Evolutionary conservation across 2,888 invertebrate species (phyloP), one percentile per base, ranked within the genome.

Genomic region (Phortica okadai): DNA sequence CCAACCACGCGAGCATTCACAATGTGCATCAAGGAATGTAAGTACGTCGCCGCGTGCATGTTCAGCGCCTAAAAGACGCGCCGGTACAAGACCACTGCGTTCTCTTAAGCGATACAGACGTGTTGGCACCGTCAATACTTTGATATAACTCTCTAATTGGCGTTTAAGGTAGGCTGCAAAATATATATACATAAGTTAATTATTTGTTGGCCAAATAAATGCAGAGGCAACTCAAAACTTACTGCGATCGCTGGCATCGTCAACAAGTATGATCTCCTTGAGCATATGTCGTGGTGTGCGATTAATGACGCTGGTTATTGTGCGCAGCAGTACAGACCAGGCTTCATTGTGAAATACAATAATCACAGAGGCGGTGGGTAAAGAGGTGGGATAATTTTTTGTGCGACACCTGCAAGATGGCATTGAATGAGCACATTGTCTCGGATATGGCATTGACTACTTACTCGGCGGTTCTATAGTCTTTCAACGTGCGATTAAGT

Each of bases 311-410:
- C 98, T 98, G 93, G 97, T 97, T 42, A 99, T 95, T 0, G 99
- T 99, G 75, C 99, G 93, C 85, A 99, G 92, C 11, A 99, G 93
- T 0, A 99, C 99, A 3, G 99, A 98, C 98, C 98, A 99, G 0
- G 99, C 99, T 92, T 99, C 99, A 90, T 99, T 99, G 91, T 99
- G 99, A 90, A 99, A 99, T 1, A 99, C 98, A 82, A 99, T 98
- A 74, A 99, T 96, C 16, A 99, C 94, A 81, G 96, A 96, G 0
- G 98, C 97, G 81, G 94, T 95, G 0, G 98, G 98, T 75, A 99
- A 92, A 73, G 93, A 93, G 78, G 93, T 91, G 77, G 92, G 90
- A 82, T 94, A 94, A 83, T 94, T 93, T 78, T 92, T 91, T 44
- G 82, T 83, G 80, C 92, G 92, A 88, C 96, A 96, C 82, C 96